These are phyloP conservation scores for Anser brachyrhynchus DNA, from an alignment of 2,113 vertebrate genomes.

Conservation along the genomic window DNA sequence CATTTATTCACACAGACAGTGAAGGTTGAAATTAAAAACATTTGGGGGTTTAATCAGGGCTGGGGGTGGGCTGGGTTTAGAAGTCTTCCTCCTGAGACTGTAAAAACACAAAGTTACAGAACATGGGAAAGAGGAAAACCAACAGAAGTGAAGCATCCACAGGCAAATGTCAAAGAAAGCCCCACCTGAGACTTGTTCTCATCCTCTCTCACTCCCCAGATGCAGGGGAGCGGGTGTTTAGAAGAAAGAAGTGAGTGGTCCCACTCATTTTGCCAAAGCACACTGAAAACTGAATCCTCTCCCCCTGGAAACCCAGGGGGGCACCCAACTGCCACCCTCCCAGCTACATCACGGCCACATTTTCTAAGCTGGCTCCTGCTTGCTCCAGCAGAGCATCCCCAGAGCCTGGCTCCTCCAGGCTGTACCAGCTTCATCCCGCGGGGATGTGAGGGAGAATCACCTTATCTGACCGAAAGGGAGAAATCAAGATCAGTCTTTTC, in stretches of 20 bases:
- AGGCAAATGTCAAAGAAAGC: background rate
- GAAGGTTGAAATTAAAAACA: background rate
- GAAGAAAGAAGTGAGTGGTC: background rate
- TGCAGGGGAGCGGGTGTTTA: background rate
- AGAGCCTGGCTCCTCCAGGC: background rate
- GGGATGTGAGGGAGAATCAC: background rate
- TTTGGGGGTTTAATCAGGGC: background rate
- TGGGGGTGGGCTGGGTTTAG: background rate
- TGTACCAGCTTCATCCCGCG: background rate
- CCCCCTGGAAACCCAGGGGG: rapidly evolving
- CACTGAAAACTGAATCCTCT: background rate
- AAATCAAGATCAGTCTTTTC: background rate
- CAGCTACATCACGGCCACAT: background rate
- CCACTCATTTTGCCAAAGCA: background rate
- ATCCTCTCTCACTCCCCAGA: background rate
- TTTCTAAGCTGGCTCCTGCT: background rate
- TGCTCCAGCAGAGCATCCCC: background rate
- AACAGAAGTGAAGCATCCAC: background rate
- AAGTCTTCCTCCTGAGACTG: background rate
- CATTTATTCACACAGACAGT: background rate
- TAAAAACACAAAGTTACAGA: background rate
- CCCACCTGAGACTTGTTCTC: background rate
- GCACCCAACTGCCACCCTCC: background rate
- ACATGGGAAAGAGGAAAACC: background rate
- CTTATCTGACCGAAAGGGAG: background rate